A percentile compares a stretch with the other conserved stretches of the same genome.
Conservation (phyloP, 2,888 invertebrate genomes). For the Pachymerium ferrugineum region DNA sequence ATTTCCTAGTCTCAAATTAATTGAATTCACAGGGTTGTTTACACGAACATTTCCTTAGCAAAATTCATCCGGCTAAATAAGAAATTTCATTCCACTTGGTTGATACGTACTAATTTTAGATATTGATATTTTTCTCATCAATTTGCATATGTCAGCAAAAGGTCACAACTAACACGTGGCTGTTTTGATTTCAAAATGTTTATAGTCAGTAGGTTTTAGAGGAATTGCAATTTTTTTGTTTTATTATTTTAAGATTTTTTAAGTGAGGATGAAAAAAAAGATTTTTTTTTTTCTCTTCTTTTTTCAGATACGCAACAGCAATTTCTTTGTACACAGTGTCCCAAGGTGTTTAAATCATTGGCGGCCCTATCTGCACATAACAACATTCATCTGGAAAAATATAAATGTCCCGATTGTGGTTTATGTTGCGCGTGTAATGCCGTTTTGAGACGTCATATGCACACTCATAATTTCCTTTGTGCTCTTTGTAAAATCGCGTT, state of each 20-base stretch:
- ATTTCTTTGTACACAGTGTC: constrained; percentile 17
- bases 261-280: too few relatives aligned
- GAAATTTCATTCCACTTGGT: too few relatives aligned
- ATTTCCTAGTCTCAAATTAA: too few relatives aligned
- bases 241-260: background rate
- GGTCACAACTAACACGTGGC: too few relatives aligned
- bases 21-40: too few relatives aligned
- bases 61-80: too few relatives aligned
- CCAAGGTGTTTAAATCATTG: constrained; percentile 25
- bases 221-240: background rate
- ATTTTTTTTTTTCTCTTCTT: background rate
- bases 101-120: too few relatives aligned
- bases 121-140: too few relatives aligned
- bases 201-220: too few relatives aligned
- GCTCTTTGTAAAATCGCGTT: background rate
- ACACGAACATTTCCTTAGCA: too few relatives aligned
- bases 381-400: constrained; percentile 28
- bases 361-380: constrained; percentile 26
- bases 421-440: constrained; percentile 30
- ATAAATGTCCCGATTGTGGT: constrained; percentile 23
- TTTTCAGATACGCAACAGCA: background rate
- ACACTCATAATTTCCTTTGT: constrained; percentile 17
- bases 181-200: too few relatives aligned
- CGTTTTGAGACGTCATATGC: background rate
- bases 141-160: too few relatives aligned